These are phyloP conservation scores for Vidua macroura DNA, from an alignment of 2,113 vertebrate genomes.

Conservation along the genomic window DNA sequence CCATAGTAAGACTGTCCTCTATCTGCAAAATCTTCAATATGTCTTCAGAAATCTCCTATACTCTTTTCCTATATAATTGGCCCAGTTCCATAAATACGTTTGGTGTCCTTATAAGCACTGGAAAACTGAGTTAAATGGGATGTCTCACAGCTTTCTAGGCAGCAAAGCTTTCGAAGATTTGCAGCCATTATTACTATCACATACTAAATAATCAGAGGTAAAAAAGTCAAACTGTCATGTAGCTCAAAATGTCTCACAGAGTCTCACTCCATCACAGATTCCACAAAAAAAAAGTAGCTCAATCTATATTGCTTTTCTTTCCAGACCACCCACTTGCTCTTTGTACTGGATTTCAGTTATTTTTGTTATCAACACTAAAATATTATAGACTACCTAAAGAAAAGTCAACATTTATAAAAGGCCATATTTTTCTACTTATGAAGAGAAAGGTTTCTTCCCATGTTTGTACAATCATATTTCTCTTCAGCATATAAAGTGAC, in stretches of 20 bases:
- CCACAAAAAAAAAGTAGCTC: background rate
- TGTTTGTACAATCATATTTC: conserved; percentile 18
- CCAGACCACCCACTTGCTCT: conserved; percentile 34
- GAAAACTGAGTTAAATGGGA: background rate
- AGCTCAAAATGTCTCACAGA: background rate
- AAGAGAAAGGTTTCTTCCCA: background rate
- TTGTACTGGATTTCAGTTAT: conserved; percentile 5
- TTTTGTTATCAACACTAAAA: conserved; percentile 22
- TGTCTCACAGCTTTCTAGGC: background rate
- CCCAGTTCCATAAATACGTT: background rate
- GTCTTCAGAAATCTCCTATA: background rate
- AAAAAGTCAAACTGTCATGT: background rate
- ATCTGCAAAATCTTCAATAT: background rate
- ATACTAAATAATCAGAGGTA: background rate
- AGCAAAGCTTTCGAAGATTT: background rate
- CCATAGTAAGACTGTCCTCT: background rate
- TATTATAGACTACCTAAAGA: conserved; percentile 32
- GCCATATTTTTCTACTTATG: background rate
- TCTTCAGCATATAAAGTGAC: background rate
- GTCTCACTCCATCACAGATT: background rate
- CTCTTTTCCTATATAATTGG: background rate
- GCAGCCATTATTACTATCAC: background rate
- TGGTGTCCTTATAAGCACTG: background rate
- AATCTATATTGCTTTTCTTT: background rate
- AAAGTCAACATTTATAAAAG: conserved; percentile 35